phyloP scores from a whole-genome alignment of 2,888 invertebrate species.

The Lepidonotus clava region DNA sequence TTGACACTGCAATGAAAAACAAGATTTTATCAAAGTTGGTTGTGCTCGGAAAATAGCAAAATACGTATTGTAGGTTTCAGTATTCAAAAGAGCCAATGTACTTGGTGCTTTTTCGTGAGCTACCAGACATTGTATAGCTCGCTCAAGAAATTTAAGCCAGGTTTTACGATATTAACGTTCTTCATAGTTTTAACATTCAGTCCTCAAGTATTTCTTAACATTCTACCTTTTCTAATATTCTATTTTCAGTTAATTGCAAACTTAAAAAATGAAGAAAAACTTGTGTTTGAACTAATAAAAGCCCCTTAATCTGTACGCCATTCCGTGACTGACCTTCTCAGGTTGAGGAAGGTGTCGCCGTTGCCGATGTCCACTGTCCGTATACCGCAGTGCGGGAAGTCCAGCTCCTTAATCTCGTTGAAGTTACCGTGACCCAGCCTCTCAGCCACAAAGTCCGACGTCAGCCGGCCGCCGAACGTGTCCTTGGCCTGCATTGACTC shows the following conservation, averaged over 20 bases:
- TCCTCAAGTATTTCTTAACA: too few relatives aligned
- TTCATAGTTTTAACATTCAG: too few relatives aligned
- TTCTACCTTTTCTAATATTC: not conserved
- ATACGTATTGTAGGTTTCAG: too few relatives aligned
- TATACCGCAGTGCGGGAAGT: slow-evolving; percentile 77
- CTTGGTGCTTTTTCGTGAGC: too few relatives aligned
- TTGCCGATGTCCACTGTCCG: slow-evolving; percentile 78
- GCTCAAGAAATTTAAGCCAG: too few relatives aligned
- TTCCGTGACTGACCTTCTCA: slow-evolving; percentile 73
- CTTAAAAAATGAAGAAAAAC: not conserved
- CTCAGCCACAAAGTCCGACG: slow-evolving; percentile 80
- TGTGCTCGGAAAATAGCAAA: too few relatives aligned
- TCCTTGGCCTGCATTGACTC: slow-evolving; percentile 78
- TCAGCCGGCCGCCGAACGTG: slow-evolving; percentile 79
- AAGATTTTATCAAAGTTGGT: too few relatives aligned
- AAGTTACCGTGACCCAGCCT: slow-evolving; percentile 77
- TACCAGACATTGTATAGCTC: too few relatives aligned
- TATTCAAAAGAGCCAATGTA: too few relatives aligned
- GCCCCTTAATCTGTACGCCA: not conserved
- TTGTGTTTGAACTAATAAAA: too few relatives aligned
- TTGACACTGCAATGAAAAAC: slow-evolving; percentile 75
- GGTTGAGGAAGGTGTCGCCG: slow-evolving; percentile 76
- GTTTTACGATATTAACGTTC: too few relatives aligned
- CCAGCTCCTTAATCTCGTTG: slow-evolving; percentile 78
- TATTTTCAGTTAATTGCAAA: not conserved